Conservation (phyloP, 2,888 invertebrate genomes). For the Tipula helvola region DNA sequence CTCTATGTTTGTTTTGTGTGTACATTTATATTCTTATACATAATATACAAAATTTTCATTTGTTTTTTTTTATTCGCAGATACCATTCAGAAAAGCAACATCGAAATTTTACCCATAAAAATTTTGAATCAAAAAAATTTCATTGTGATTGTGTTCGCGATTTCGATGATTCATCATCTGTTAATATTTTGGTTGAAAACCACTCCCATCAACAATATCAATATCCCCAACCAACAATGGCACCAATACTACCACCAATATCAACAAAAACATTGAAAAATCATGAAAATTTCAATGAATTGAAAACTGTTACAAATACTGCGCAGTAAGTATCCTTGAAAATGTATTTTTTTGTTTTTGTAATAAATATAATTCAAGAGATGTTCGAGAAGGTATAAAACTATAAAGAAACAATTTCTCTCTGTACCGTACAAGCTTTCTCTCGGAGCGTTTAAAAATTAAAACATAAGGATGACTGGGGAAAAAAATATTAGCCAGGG, state of each 20-base stretch:
- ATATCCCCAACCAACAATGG: background rate
- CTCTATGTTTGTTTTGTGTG: background rate
- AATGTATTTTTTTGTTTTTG: background rate
- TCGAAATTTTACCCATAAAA: background rate
- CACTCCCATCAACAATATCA: conserved; percentile 7
- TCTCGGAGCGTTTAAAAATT: background rate
- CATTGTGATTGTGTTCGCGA: background rate
- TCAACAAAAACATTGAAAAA: background rate
- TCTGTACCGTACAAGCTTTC: background rate
- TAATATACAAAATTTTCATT: background rate
- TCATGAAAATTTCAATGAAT: conserved; percentile 7
- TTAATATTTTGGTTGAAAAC: background rate
- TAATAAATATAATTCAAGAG: background rate
- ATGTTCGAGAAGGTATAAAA: background rate
- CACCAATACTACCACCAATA: background rate
- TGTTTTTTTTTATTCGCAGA: background rate
- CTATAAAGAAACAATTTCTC: background rate
- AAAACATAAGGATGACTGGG: background rate
- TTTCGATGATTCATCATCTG: background rate
- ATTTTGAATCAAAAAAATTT: conserved; percentile 6
- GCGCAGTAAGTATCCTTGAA: conserved; percentile 8
- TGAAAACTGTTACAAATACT: background rate
- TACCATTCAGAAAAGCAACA: background rate
- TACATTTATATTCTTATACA: background rate
- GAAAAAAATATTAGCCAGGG: background rate